These are phyloP conservation scores for Perca schrenkii DNA, from an alignment of 2,113 vertebrate genomes.

Conservation along the genomic window DNA sequence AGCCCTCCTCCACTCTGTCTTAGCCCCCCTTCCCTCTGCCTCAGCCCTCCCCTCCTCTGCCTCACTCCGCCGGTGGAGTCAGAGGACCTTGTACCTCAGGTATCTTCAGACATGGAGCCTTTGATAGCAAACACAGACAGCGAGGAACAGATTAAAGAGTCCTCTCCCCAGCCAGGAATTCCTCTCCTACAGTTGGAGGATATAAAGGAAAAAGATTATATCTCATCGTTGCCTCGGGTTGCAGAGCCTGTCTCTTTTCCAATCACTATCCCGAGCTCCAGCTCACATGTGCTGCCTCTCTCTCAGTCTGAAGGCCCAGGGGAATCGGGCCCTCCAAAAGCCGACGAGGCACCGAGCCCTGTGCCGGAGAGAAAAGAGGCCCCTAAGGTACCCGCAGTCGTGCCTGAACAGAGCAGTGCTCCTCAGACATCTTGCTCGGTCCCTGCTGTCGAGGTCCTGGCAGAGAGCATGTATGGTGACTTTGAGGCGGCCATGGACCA, in stretches of 20 bases:
- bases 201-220: slow-evolving; percentile 51
- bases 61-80: slow-evolving; percentile 72
- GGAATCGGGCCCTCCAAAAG: slow-evolving; percentile 44
- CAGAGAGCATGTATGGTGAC: slow-evolving; percentile 97
- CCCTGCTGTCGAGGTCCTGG: slow-evolving; percentile 85
- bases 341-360: slow-evolving; percentile 39
- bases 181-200: slow-evolving; percentile 62
- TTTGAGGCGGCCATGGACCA: slow-evolving; percentile 95
- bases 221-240: slow-evolving; percentile 61
- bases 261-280: slow-evolving; percentile 69
- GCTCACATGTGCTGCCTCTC: slow-evolving; percentile 55
- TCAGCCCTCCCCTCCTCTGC: slow-evolving; percentile 78
- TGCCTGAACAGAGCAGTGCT: slow-evolving; percentile 44
- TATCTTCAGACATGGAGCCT: slow-evolving; percentile 69
- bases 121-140: slow-evolving; percentile 65
- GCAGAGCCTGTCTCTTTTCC: slow-evolving; percentile 74
- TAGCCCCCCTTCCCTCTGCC: slow-evolving; percentile 70
- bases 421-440: slow-evolving; percentile 56
- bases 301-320: slow-evolving; percentile 34
- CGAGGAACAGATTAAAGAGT: slow-evolving; percentile 53
- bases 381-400: slow-evolving; percentile 44
- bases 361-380: slow-evolving; percentile 57
- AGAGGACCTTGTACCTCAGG: slow-evolving; percentile 68
- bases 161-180: slow-evolving; percentile 52
- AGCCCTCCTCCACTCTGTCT: slow-evolving; percentile 74